Evolutionary conservation across 1,140 invertebrate genomes (phyloP), one percentile per base, ranked within the genome.

Genomic region (Drosophila equinoxialis): DNA sequence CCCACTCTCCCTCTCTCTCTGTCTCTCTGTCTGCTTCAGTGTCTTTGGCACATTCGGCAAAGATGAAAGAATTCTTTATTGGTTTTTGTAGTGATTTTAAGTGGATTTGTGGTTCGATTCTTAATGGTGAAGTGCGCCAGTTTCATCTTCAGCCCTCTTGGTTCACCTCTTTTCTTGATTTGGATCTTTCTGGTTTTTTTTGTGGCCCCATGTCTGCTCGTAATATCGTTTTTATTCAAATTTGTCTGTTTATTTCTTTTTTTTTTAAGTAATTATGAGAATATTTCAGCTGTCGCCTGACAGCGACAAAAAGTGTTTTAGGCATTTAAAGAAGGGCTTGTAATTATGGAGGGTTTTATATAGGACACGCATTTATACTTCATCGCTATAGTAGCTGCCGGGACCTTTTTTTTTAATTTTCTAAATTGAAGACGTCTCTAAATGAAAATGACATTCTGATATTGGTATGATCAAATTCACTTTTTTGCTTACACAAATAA

Each of bases 61-160:
- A 89, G 85, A 90, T 89, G 68, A 89, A 89, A 89, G 84, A 71
- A 72, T 75, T 89, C 74, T 89, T 89, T 90, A 89, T 89, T 81
- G 84, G 80, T 84, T 87, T 87, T 78, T 84, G 84, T 89, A 89
- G 84, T 89, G 84, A 89, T 89, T 89, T 90, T 89, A 89, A 89
- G 84, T 89, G 84, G 84, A 89, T 90, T 89, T 89, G 85, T 89
- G 81, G 84, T 84, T 89, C 84, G 85, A 89, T 84, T 89, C 81
- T 89, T 89, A 90, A 89, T 84, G 81, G 85, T 74, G 78, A 89
- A 90, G 81, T 89, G 86, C 84, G 69, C 80, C 79, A 77, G 79
- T 51, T 58, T 37, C 45, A 30, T 69, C 41, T 39, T 55, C 77
- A 14, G 57, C 45, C 20, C 45, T 51, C 45, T 39, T 10, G 14